Evolutionary conservation across 2,797 vertebrate genomes (phyloP), one percentile per base, ranked within the genome.

Genomic region (Girardinus metallicus): DNA sequence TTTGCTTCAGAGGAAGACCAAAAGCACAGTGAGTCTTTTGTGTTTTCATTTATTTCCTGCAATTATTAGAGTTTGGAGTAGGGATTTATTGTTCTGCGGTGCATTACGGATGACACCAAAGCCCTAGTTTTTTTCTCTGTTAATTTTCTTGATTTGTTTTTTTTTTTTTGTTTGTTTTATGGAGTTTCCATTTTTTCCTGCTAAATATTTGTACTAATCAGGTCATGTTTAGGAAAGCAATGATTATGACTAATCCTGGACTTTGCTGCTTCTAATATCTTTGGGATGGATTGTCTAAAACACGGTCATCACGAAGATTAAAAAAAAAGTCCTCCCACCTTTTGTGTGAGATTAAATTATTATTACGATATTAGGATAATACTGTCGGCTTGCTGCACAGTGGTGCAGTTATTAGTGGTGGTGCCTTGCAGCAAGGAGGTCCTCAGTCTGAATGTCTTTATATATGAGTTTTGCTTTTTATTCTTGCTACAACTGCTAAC

Each of bases 1-100:
- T 96, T 95, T 94, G 90, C 92, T 95, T 94, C 89, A 92, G 91
- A 93, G 90, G 87, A 82, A 93, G 94, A 86, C 86, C 87, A 88
- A 93, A 93, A 89, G 90, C 91, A 92, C 88, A 92, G 83, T 81
- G 66, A 88, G 89, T 86, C 90, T 93, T 91, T 83, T 88, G 90
- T 89, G 84, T 94, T 94, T 95, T 91, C 93, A 89, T 94, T 92
- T 82, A 87, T 90, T 91, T 94, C 81, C 78, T 81, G 80, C 85
- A 93, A 92, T 95, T 94, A 94, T 92, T 80, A 88, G 89, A 93
- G 89, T 94, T 92, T 87, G 75, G 84, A 85, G 83, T 84, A 90
- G 87, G 85, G 75, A 87, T 90, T 89, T 92, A 87, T 92, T 92
- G 86, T 93, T 90, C 81, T 82, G 80, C 86, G 82, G 85, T 87